A percentile compares a stretch with the other conserved stretches of the same genome.
Evolutionary conservation across 2,888 invertebrate species (phyloP).

Genomic region (Zhuqinia jingwanae): DNA sequence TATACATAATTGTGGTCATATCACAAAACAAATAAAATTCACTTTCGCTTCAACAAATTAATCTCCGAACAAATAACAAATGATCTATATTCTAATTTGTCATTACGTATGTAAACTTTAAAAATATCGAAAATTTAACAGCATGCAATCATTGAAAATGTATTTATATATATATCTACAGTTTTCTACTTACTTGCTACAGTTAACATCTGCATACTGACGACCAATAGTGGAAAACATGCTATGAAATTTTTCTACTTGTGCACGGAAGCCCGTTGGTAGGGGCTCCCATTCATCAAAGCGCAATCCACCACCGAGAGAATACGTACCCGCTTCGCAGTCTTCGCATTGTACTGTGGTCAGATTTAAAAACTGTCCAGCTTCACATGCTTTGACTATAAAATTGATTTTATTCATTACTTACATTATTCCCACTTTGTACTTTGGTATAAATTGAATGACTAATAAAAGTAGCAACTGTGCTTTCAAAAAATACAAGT

Average conservation of each 20-base stretch:
- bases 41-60: too few relatives aligned
- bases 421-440: too few relatives aligned
- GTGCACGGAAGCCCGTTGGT: constrained; percentile 82
- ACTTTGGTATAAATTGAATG: too few relatives aligned
- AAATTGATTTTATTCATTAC: not conserved
- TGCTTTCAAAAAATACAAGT: too few relatives aligned
- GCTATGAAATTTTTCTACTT: constrained; percentile 80
- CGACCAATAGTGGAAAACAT: constrained; percentile 80
- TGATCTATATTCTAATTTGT: too few relatives aligned
- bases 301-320: constrained; percentile 83
- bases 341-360: constrained; percentile 82
- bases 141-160: not conserved
- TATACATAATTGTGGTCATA: too few relatives aligned
- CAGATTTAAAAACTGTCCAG: constrained; percentile 83
- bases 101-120: too few relatives aligned
- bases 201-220: constrained; percentile 80
- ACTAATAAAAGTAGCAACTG: too few relatives aligned
- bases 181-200: constrained; percentile 81
- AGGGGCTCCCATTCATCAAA: constrained; percentile 83
- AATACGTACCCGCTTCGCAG: constrained; percentile 83
- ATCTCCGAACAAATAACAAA: too few relatives aligned
- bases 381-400: constrained; percentile 82
- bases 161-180: too few relatives aligned
- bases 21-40: too few relatives aligned
- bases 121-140: too few relatives aligned